These are phyloP conservation scores for Microcebus lehilahytsara DNA, from an alignment of 2,113 vertebrate species.

Conservation along the genomic window DNA sequence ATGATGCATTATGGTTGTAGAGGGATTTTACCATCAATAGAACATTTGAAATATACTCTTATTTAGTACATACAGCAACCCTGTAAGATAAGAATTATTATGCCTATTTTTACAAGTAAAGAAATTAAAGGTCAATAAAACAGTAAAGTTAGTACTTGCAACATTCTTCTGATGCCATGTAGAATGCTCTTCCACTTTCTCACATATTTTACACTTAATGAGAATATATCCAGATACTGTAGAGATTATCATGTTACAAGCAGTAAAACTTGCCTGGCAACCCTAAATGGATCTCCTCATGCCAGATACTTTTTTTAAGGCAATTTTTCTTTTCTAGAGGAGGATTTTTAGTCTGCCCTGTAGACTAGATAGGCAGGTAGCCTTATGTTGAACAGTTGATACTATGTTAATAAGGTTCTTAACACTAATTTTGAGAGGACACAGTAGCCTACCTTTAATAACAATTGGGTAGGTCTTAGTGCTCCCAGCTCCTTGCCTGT, in stretches of 20 bases:
- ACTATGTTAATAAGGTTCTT: background rate
- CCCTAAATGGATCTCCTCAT: background rate
- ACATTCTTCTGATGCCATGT: background rate
- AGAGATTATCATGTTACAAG: background rate
- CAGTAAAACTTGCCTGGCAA: background rate
- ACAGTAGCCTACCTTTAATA: background rate
- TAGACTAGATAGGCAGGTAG: background rate
- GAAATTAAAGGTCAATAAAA: background rate
- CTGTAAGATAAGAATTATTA: background rate
- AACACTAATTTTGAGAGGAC: background rate
- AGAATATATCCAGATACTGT: background rate
- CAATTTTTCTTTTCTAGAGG: background rate
- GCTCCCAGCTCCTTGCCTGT: background rate
- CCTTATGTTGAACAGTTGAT: background rate
- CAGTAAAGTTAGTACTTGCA: background rate
- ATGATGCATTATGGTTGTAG: background rate
- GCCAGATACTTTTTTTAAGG: background rate
- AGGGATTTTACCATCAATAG: background rate
- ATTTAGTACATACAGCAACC: background rate
- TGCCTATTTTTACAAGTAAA: constrained; percentile 11
- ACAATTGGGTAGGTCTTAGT: background rate
- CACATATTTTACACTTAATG: background rate
- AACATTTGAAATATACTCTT: constrained; percentile 13
- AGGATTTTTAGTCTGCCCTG: background rate
- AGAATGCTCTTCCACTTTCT: background rate